Percentiles rank a stretch among this genome's conserved stretches.
Evolutionary conservation across 2,113 vertebrate genomes (phyloP).

Genomic region (Nerophis lumbriciformis): DNA sequence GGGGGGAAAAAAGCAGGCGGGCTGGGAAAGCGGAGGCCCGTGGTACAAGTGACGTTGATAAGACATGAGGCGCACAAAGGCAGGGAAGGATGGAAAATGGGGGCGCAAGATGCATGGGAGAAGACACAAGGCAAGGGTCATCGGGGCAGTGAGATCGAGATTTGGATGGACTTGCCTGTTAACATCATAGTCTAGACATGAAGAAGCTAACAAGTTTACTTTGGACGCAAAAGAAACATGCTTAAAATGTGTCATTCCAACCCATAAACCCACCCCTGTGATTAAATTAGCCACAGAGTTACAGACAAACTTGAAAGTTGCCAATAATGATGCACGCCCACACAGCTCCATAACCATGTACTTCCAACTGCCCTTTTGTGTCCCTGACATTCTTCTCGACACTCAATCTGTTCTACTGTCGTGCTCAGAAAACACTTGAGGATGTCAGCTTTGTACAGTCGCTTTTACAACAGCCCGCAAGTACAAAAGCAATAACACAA

Average conservation of each 20-base stretch:
- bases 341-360: not conserved
- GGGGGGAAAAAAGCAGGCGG: not conserved
- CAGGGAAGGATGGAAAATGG: constrained; percentile 14
- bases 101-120: constrained; percentile 10
- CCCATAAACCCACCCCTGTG: not conserved
- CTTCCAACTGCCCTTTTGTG: not conserved
- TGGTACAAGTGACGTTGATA: constrained; percentile 12
- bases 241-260: not conserved
- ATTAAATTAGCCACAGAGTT: too few relatives aligned
- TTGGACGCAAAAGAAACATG: not conserved
- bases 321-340: not conserved
- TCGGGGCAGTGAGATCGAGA: constrained; percentile 9
- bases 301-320: not conserved
- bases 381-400: not conserved
- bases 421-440: not conserved
- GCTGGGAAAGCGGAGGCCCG: not conserved
- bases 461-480: too few relatives aligned
- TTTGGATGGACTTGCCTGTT: not conserved
- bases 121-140: constrained; percentile 1
- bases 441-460: not conserved
- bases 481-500: too few relatives aligned
- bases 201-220: constrained; percentile 6
- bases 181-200: not conserved
- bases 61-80: constrained; percentile 2
- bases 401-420: not conserved